Percentiles rank a stretch among this genome's conserved stretches.
phyloP scores from a whole-genome alignment of 2,113 vertebrate species.

The Pipra filicauda region DNA sequence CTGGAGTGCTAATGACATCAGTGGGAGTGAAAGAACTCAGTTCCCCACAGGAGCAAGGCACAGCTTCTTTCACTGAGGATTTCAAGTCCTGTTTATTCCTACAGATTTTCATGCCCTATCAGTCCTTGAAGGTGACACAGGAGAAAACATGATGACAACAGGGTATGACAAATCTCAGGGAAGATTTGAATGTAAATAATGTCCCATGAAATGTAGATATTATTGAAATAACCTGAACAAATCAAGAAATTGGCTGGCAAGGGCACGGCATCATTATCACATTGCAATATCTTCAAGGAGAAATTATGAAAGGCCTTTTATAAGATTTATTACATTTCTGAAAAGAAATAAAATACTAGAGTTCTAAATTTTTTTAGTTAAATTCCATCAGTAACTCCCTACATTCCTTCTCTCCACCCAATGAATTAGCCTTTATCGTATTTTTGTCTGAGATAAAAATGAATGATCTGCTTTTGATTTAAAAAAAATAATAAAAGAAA shows the following conservation, averaged over 20 bases:
- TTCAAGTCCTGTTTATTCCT: slow-evolving; percentile 32
- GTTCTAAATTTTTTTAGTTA: not conserved
- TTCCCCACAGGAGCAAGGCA: not conserved
- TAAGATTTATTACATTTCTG: slow-evolving; percentile 31
- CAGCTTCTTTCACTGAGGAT: not conserved
- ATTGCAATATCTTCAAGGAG: slow-evolving; percentile 42
- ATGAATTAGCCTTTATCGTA: slow-evolving; percentile 19
- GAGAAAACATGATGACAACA: slow-evolving; percentile 51
- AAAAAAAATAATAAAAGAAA: not conserved
- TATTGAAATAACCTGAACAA: slow-evolving; percentile 66
- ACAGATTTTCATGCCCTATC: slow-evolving; percentile 1
- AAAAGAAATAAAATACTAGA: slow-evolving; percentile 53
- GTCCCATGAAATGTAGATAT: slow-evolving; percentile 48
- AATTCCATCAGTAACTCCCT: slow-evolving; percentile 2
- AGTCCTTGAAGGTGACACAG: slow-evolving; percentile 64
- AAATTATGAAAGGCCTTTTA: slow-evolving; percentile 16
- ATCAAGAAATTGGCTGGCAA: slow-evolving; percentile 48
- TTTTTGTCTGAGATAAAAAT: slow-evolving; percentile 54
- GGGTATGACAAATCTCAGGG: slow-evolving; percentile 52
- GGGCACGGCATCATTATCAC: slow-evolving; percentile 14
- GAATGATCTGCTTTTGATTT: slow-evolving; percentile 46
- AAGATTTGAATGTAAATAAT: slow-evolving; percentile 57
- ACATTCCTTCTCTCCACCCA: not conserved
- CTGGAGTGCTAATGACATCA: not conserved
- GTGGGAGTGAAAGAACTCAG: not conserved